Base-by-base conservation (phyloP, 2,888 invertebrate species). In the Agapetus fuscipes region DNA sequence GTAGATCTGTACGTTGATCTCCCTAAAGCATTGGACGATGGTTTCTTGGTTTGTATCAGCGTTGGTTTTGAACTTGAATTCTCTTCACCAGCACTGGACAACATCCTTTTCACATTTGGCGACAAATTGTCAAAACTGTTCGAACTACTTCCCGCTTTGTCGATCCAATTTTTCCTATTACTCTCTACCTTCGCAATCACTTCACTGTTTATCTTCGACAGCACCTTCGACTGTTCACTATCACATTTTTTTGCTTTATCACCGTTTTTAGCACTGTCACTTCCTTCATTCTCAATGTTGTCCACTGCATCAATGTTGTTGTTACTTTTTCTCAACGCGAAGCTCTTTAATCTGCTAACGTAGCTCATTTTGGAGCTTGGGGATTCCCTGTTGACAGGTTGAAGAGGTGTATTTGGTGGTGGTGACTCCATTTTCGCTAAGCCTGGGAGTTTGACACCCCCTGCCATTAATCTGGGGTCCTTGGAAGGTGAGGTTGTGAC, bases 91-190 rank as follows among this genome's bases (percentile, higher is more conserved):
- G 75, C 72, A 56, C 75, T 66, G 3, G 75, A 72, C 45, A 77
- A 64, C 61, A 77, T 74, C 47, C 76, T 62, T 55, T 75, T 76
- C 3, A 77, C 76, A 52, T 73, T 74, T 3, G 76, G 74, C 12
- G 76, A 76, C 10, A 76, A 60, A 52, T 71, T 70, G 38, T 70
- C 69, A 53, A 76, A 74, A 30, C 59, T 59, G 44, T 66, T 56
- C 54, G 51, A 50, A 26, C 56, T 55, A 46, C 54, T 57, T 2
- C 57, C 55, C 3, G 53, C 50, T 27, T 39, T 48, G 17, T 46
- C 43, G 27, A 36, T 16, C 44, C 39, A 48, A 34, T 46, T 39
- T 46, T 47, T 50, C 43, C 49, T 45, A 40, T 29, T 43, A 30
- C 37, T 37, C 42, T 45, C 44, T 29, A 42, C 46, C 48, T 49